Evolutionary conservation across 2,113 vertebrate species (phyloP), one percentile per base, ranked within the genome.

Genomic region (Oncorhynchus tshawytscha): DNA sequence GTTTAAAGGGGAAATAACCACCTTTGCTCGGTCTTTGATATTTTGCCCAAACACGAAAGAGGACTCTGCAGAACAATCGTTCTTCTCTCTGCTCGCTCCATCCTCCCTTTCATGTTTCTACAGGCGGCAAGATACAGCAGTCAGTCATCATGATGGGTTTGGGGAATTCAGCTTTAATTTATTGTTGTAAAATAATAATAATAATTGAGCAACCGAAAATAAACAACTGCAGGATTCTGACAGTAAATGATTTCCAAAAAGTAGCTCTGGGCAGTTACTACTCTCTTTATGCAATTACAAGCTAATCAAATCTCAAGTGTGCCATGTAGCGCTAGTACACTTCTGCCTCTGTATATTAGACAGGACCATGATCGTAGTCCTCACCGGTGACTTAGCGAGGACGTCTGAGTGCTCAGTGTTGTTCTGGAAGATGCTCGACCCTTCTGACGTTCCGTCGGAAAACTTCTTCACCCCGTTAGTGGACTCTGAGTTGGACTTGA

Each of bases 1-100:
- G 15, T 27, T 25, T 11, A 39, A 72, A 34, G 11, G 13, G 3
- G 75, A 64, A 11, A 48, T 9, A 67, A 57, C 48, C 18, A 99
- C 98, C 96, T 99, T 99, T 81, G 97, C 97, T 92, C 98, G 94
- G 78, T 99, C 97, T 91, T 96, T 94, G 82, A 99, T 92, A 91
- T 99, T 99, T 75, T 99, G 97, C 76, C 97, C 98, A 85, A 99
- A 99, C 22, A 99, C 95, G 76, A 99, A 99, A 0, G 94, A 94
- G 71, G 95, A 92, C 75, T 95, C 96, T 39, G 94, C 80, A 57
- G 85, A 92, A 15, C 90, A 79, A 11, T 97, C 95, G 1, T 87
- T 90, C 9, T 45, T 45, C 74, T 92, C 94, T 79, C 80, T 90
- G 68, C 65, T 89, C 93, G 89, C 82, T 91, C 89, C 62, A 95